These are phyloP conservation scores for Agriopis marginaria DNA, from an alignment of 2,888 invertebrate genomes.

Conservation along the genomic window DNA sequence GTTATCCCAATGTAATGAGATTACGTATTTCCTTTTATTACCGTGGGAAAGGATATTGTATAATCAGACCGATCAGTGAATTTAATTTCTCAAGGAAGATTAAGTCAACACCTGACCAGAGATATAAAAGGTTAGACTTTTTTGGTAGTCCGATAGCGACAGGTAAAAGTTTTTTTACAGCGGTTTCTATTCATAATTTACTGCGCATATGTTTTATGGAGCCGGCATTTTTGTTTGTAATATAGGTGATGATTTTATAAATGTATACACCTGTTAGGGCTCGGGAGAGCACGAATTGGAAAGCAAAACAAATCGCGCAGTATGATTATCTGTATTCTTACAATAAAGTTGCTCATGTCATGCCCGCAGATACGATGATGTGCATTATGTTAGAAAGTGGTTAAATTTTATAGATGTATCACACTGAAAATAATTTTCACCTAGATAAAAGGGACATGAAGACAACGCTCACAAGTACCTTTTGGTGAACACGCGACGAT, in stretches of 20 bases:
- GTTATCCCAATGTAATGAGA: slow-evolving; percentile 37
- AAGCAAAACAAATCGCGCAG: slow-evolving; percentile 51
- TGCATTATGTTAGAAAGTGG: not conserved
- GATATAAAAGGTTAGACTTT: slow-evolving; percentile 57
- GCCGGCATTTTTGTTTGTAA: slow-evolving; percentile 19
- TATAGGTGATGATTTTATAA: slow-evolving; percentile 31
- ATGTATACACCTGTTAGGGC: slow-evolving; percentile 52
- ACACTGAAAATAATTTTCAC: not conserved
- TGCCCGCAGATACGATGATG: slow-evolving; percentile 17
- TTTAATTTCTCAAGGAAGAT: slow-evolving; percentile 56
- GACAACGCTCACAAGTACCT: slow-evolving; percentile 36
- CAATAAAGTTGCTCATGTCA: slow-evolving; percentile 17
- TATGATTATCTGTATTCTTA: slow-evolving; percentile 42
- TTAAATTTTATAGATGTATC: not conserved
- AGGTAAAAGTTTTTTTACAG: slow-evolving; percentile 70
- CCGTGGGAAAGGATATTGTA: slow-evolving; percentile 73
- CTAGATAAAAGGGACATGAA: not conserved
- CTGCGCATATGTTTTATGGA: slow-evolving; percentile 13
- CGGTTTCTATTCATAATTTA: slow-evolving; percentile 24
- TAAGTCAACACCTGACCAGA: slow-evolving; percentile 73
- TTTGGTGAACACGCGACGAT: slow-evolving; percentile 68
- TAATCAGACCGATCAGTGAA: slow-evolving; percentile 57
- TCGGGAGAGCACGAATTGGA: slow-evolving; percentile 48
- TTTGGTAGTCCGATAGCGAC: slow-evolving; percentile 65
- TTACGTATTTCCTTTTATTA: slow-evolving; percentile 49